phyloP scores from a whole-genome alignment of 1,140 invertebrate genomes.

The Coelopa frigida region DNA sequence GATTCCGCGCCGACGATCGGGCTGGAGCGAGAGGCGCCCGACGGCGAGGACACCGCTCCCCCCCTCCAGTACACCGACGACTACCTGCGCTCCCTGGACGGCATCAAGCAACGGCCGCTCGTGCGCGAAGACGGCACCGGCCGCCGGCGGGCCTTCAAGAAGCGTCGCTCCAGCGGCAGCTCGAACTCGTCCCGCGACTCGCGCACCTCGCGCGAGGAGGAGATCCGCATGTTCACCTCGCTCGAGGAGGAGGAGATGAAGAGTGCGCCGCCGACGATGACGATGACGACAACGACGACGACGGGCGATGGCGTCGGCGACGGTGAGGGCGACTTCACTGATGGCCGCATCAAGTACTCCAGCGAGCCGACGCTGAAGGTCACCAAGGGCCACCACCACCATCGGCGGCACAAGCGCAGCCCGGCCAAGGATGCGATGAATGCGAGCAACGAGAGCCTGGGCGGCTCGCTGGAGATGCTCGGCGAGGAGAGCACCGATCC shows the following conservation, averaged over 20 bases:
- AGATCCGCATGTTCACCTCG: constrained; percentile 53
- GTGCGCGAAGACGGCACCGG: constrained; percentile 52
- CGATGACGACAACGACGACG: constrained; percentile 32
- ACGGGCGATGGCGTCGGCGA: constrained; percentile 21
- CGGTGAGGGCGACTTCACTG: constrained; percentile 34
- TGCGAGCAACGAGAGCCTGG: constrained; percentile 4
- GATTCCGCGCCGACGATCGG: not conserved
- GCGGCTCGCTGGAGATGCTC: constrained; percentile 31
- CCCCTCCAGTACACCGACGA: constrained; percentile 36
- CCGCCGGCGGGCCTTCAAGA: constrained; percentile 51
- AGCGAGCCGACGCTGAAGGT: constrained; percentile 31
- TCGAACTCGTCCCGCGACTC: constrained; percentile 52
- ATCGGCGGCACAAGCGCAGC: constrained; percentile 35
- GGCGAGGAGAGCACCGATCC: constrained; percentile 36
- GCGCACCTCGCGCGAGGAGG: constrained; percentile 50
- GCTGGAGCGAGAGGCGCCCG: constrained; percentile 30
- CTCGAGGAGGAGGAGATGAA: constrained; percentile 53
- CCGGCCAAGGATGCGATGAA: constrained; percentile 30
- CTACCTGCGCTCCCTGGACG: constrained; percentile 50
- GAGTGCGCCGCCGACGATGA: constrained; percentile 30
- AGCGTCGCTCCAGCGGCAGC: constrained; percentile 48
- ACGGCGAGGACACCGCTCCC: constrained; percentile 30
- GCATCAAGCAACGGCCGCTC: constrained; percentile 51
- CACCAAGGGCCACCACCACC: constrained; percentile 21
- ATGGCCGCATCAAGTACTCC: constrained; percentile 38